These are phyloP conservation scores for Glandiceps talaboti DNA, from an alignment of 53 echinoderm and acorn worm species.

Conservation along the genomic window DNA sequence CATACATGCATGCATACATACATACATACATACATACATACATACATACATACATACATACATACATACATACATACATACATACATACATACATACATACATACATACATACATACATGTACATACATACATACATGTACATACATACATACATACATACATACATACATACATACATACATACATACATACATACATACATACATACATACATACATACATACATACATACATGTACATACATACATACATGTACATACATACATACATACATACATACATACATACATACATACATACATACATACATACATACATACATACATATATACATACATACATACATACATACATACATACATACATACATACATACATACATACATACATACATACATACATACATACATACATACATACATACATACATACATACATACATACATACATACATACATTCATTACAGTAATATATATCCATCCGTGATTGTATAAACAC, in stretches of 20 bases:
- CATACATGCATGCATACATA: slow-evolving; percentile 5
- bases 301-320: no score
- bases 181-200: slow-evolving; percentile 12
- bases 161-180: slow-evolving; percentile 3
- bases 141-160: not conserved
- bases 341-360: not conserved
- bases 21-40: slow-evolving; percentile 12
- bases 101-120: no score
- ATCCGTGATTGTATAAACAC: no score
- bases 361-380: slow-evolving; percentile 8
- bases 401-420: slow-evolving; percentile 6
- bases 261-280: no score
- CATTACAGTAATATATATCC: no score
- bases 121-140: not conserved
- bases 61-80: no score
- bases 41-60: slow-evolving; percentile 6
- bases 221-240: slow-evolving; percentile 10
- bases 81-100: no score
- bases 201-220: slow-evolving; percentile 6
- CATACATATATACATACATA: not conserved
- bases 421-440: slow-evolving; percentile 9
- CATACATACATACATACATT: not conserved
- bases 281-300: no score
- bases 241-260: not conserved
- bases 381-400: slow-evolving; percentile 12